Conservation (phyloP, 2,797 vertebrate genomes). For the Lepus townsendii region DNA sequence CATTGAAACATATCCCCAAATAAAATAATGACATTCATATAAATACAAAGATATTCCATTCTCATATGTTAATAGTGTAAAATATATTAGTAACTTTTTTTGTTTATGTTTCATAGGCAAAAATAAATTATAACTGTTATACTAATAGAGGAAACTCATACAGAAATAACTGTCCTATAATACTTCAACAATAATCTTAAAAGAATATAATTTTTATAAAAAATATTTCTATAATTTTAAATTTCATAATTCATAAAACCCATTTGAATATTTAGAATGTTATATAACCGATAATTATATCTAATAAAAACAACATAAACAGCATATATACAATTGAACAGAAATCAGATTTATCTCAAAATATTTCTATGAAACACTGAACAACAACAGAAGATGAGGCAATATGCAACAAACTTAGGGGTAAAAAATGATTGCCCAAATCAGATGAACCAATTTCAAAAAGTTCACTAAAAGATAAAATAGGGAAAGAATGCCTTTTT, state of each 20-base stretch:
- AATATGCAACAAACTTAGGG: not conserved
- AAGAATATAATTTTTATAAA: no score
- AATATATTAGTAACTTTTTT: not conserved
- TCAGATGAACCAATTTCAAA: no score
- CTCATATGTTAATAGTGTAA: not conserved
- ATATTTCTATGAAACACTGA: not conserved
- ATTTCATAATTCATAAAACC: conserved; percentile 21
- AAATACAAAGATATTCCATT: conserved; percentile 32
- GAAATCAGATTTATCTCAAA: not conserved
- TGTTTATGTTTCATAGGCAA: not conserved
- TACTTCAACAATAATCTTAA: not conserved
- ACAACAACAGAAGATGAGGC: not conserved
- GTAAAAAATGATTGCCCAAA: not conserved
- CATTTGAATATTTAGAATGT: not conserved
- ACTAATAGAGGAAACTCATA: not conserved
- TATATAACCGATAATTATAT: not conserved
- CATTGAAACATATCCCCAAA: not conserved
- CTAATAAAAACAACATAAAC: not conserved
- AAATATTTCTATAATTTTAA: not conserved
- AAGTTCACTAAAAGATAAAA: no score
- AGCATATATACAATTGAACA: not conserved
- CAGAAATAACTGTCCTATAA: not conserved
- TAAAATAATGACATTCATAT: not conserved
- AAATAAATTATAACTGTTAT: not conserved
- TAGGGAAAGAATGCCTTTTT: no score